Evolutionary conservation across 2,797 vertebrate species (phyloP).

Genomic region (Sebastes aleutianus): DNA sequence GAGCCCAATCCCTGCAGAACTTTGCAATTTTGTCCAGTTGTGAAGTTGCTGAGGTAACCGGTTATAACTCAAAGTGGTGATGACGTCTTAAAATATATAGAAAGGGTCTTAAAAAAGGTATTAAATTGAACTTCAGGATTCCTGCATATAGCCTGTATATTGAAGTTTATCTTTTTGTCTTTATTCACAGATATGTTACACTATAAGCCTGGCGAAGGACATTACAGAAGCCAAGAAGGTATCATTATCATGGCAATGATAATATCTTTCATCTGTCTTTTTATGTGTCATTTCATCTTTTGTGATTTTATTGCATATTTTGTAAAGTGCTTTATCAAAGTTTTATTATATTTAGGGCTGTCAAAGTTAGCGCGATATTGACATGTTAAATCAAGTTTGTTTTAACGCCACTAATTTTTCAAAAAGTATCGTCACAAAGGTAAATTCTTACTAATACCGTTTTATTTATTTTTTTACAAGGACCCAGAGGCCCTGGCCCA

Average conservation of each 20-base stretch:
- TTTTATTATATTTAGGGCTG: background rate
- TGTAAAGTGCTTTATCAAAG: background rate
- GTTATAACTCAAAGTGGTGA: no score
- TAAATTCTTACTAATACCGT: background rate
- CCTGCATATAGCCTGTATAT: background rate
- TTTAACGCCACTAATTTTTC: no score
- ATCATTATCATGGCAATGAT: constrained; percentile 38
- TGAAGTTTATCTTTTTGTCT: background rate
- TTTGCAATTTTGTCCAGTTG: no score
- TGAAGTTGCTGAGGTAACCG: background rate
- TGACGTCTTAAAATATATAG: no score
- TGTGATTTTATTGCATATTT: background rate
- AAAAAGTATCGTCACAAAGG: background rate
- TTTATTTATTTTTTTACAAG: constrained; percentile 65
- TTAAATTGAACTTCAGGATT: background rate
- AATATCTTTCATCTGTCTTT: background rate
- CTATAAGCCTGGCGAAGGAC: constrained; percentile 94
- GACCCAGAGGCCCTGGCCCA: constrained; percentile 92
- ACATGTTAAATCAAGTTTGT: no score
- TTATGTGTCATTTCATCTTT: background rate
- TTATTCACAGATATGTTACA: constrained; percentile 92
- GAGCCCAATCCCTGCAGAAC: no score
- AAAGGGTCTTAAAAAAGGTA: no score
- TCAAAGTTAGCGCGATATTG: no score
- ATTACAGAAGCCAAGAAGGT: constrained; percentile 94